Evolutionary conservation across 1,140 invertebrate species (phyloP).

Genomic region (Platyscapa corneri): DNA sequence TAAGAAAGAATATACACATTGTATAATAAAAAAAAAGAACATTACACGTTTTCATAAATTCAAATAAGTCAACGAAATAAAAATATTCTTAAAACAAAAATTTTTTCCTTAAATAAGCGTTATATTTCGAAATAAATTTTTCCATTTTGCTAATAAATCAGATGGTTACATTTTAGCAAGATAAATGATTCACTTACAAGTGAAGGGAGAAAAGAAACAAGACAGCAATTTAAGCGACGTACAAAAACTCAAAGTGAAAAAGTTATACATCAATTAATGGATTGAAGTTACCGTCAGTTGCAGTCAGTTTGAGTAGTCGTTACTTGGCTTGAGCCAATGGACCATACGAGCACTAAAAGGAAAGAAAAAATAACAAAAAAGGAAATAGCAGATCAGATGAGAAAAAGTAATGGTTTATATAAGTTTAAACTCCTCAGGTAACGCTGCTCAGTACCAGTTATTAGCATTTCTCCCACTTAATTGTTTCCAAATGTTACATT

Average conservation of each 20-base stretch:
- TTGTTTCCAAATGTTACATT: not conserved
- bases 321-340: constrained; percentile 54
- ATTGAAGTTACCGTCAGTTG: constrained; percentile 66
- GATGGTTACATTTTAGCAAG: not conserved
- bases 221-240: not conserved
- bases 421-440: constrained; percentile 47
- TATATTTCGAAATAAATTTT: too few species aligned
- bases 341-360: constrained; percentile 59
- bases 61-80: too few species aligned
- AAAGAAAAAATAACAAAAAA: not conserved
- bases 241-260: constrained; percentile 53
- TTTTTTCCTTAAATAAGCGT: too few species aligned
- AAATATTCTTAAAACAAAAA: too few species aligned
- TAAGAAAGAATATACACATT: too few species aligned
- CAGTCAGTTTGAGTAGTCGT: constrained; percentile 61
- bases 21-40: too few species aligned
- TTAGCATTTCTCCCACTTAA: constrained; percentile 8
- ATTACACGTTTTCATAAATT: too few species aligned
- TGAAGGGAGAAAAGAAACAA: not conserved
- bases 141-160: not conserved
- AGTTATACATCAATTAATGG: constrained; percentile 68
- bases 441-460: not conserved
- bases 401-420: constrained; percentile 41
- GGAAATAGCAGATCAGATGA: not conserved
- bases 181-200: not conserved